These are phyloP conservation scores for Dasysyrphus tricinctus DNA, from an alignment of 2,888 invertebrate genomes.

Conservation along the genomic window DNA sequence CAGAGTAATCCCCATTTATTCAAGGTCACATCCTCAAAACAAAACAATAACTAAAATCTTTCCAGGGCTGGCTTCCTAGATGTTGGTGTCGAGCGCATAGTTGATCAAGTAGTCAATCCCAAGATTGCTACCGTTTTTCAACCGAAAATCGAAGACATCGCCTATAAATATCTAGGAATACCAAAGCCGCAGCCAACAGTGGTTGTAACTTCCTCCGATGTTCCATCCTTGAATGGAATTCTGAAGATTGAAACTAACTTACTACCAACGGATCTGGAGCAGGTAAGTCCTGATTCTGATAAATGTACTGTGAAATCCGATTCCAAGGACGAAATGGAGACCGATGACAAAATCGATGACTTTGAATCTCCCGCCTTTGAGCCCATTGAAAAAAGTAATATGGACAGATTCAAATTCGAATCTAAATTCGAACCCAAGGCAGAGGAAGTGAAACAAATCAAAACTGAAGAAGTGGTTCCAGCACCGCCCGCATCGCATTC, in stretches of 20 bases:
- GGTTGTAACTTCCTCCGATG: slow-evolving; percentile 7
- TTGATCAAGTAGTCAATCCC: slow-evolving; percentile 97
- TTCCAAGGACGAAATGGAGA: slow-evolving; percentile 80
- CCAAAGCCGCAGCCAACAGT: slow-evolving; percentile 86
- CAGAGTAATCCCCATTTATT: slow-evolving; percentile 86
- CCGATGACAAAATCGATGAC: slow-evolving; percentile 80
- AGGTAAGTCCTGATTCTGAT: slow-evolving; percentile 92
- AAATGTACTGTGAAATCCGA: slow-evolving; percentile 84
- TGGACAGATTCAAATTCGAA: slow-evolving; percentile 76
- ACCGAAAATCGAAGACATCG: slow-evolving; percentile 95
- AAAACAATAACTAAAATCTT: not conserved
- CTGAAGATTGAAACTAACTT: slow-evolving; percentile 84
- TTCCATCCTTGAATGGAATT: slow-evolving; percentile 79
- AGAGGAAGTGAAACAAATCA: slow-evolving; percentile 72
- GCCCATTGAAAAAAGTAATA: slow-evolving; percentile 84
- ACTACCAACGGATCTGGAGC: slow-evolving; percentile 90
- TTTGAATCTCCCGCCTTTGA: slow-evolving; percentile 88
- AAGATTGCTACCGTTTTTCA: slow-evolving; percentile 94
- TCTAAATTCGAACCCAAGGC: slow-evolving; percentile 63
- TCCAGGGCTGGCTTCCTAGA: slow-evolving; percentile 92
- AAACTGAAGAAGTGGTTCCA: not conserved
- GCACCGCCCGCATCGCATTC: not conserved
- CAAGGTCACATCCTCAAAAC: not conserved
- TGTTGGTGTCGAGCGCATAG: slow-evolving; percentile 96
- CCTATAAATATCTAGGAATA: slow-evolving; percentile 93